Percentiles rank a stretch among this genome's conserved stretches.
Conservation (phyloP, 2,888 invertebrate genomes). For the Mythimna vitellina region DNA sequence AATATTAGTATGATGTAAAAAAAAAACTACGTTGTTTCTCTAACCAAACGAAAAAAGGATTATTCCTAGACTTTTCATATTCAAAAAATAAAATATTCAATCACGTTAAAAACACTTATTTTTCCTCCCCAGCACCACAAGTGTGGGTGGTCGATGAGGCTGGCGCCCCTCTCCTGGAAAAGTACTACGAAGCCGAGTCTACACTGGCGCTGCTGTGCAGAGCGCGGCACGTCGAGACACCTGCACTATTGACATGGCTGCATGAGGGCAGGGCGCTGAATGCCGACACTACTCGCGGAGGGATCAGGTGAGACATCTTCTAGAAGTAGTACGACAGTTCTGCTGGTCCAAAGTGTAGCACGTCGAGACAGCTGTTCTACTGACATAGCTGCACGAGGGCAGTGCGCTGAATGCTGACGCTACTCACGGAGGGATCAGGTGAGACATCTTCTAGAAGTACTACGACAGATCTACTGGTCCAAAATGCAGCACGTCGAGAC, state of each 20-base stretch:
- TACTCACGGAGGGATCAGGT: background rate
- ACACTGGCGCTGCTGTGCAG: slow-evolving; percentile 92
- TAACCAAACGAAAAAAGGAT: too few relatives aligned
- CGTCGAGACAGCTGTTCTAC: background rate
- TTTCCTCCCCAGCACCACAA: slow-evolving; percentile 90
- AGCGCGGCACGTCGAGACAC: slow-evolving; percentile 84
- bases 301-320: slow-evolving; percentile 88
- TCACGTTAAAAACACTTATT: too few relatives aligned
- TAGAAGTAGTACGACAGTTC: background rate
- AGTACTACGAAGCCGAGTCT: slow-evolving; percentile 93
- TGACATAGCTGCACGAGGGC: background rate
- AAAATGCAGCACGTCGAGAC: too few relatives aligned
- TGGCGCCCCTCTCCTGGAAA: slow-evolving; percentile 92
- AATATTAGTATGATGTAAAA: too few relatives aligned
- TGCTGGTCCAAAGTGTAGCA: background rate
- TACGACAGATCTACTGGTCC: slow-evolving; percentile 85
- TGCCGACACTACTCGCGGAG: slow-evolving; percentile 92
- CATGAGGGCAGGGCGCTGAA: slow-evolving; percentile 92
- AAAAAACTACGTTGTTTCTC: too few relatives aligned
- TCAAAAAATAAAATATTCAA: too few relatives aligned
- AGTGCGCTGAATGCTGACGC: background rate
- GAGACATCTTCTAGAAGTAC: slow-evolving; percentile 80
- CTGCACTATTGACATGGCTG: slow-evolving; percentile 91
- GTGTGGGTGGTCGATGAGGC: slow-evolving; percentile 93
- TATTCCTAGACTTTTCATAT: too few relatives aligned